Percentiles rank a stretch among this genome's conserved stretches.
phyloP scores from a whole-genome alignment of 92 coral and sea anemone species.

The Galaxea fascicularis region DNA sequence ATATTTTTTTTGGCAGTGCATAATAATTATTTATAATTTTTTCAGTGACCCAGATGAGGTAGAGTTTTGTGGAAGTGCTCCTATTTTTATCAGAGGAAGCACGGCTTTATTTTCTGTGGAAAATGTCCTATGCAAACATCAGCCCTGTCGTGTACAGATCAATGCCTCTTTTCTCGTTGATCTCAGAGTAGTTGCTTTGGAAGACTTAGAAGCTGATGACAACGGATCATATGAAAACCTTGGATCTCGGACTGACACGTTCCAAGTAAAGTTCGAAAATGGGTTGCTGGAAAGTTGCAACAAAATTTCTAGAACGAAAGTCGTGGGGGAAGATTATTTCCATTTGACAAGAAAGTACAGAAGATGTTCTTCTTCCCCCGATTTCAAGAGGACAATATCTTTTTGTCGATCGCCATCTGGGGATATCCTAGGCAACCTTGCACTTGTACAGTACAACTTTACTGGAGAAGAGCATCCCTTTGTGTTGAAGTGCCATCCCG shows the following conservation, averaged over 20 bases:
- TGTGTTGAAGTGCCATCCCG: slow-evolving; percentile 34
- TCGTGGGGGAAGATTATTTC: slow-evolving; percentile 14
- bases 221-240: background rate
- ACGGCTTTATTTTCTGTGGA: slow-evolving; percentile 45
- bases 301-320: slow-evolving; percentile 25
- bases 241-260: slow-evolving; percentile 33
- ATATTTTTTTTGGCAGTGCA: too few relatives aligned
- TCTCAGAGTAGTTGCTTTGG: slow-evolving; percentile 30
- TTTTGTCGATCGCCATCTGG: slow-evolving; percentile 28
- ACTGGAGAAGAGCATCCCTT: slow-evolving; percentile 33
- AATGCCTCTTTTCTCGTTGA: slow-evolving; percentile 55
- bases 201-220: slow-evolving; percentile 49
- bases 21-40: too few relatives aligned
- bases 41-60: slow-evolving; percentile 55
- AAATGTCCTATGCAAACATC: slow-evolving; percentile 49
- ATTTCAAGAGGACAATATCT: slow-evolving; percentile 49
- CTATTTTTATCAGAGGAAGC: slow-evolving; percentile 48
- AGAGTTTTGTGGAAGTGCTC: slow-evolving; percentile 55
- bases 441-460: slow-evolving; percentile 48
- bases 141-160: slow-evolving; percentile 57
- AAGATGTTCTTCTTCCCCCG: slow-evolving; percentile 46
- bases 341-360: slow-evolving; percentile 11
- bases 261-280: slow-evolving; percentile 36
- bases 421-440: slow-evolving; percentile 27
- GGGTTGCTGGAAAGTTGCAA: slow-evolving; percentile 16